Base-by-base conservation (phyloP, 2,888 invertebrate genomes). In the Acanthosepion pharaonis region DNA sequence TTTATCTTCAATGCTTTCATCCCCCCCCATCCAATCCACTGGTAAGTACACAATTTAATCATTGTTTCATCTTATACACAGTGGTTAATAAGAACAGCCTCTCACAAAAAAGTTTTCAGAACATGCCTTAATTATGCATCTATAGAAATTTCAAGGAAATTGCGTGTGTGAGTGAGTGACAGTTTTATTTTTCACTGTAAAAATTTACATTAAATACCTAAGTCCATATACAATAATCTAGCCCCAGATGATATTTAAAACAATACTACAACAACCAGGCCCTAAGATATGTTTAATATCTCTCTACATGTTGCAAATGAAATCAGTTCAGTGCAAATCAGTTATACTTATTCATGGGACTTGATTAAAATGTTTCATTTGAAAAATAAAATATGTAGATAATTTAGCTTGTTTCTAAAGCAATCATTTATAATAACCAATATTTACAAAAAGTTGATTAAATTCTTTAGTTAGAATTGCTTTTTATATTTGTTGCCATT, bases 151-250 rank as follows among this genome's bases (percentile, higher is more conserved):
- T 15, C n/a, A n/a, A 33, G 11, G 5, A 9, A 78, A 78, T 28
- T 78, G n/a, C n/a, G n/a, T 78, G n/a, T 78, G n/a, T n/a, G 11
- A n/a, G 28, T 78, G 78, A 78, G n/a, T n/a, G 78, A 78, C 78
- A 78, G 78, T 78, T 78, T 78, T 78, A 78, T 78, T 78, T 78
- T 78, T n/a, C 78, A n/a, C 78, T n/a, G 78, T 78, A 78, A 78
- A n/a, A 4, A 15, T n/a, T 78, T 33, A 78, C 11, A 4, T n/a
- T 11, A 78, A 33, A 78, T 78, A 78, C 33, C 11, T 78, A 78
- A 15, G n/a, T 78, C n/a, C 15, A 78, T 78, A 33, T 33, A 11
- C n/a, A 33, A 78, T n/a, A n/a, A 78, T 33, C 11, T n/a, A 78
- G 18, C n/a, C 59, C n/a, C n/a, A 78, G n/a, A 78, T 78, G 15